Evolutionary conservation across 2,113 vertebrate genomes (phyloP).

Genomic region (Etheostoma cragini): DNA sequence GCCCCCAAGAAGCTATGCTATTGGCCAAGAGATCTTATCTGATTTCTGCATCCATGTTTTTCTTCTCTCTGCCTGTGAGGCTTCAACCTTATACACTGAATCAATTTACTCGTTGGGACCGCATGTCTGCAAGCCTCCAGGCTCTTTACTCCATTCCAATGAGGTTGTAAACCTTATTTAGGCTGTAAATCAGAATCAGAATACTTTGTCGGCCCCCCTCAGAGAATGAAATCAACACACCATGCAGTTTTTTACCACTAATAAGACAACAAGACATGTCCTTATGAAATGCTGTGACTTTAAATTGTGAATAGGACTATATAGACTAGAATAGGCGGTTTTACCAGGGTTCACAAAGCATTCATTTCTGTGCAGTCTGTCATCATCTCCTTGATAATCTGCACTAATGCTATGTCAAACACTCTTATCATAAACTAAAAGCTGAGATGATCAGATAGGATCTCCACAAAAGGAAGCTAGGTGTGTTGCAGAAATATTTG

Average conservation of each 20-base stretch:
- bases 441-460: slow-evolving; percentile 48
- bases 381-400: slow-evolving; percentile 44
- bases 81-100: slow-evolving; percentile 28
- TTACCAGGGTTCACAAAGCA: slow-evolving; percentile 28
- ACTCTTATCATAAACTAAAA: slow-evolving; percentile 28
- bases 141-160: slow-evolving; percentile 6
- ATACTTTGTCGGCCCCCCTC: no score
- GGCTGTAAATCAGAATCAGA: slow-evolving; percentile 24
- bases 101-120: slow-evolving; percentile 14
- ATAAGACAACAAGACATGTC: neutral
- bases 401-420: slow-evolving; percentile 47
- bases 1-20: neutral
- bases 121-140: slow-evolving; percentile 17
- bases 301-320: slow-evolving; percentile 3
- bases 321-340: neutral
- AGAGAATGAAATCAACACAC: slow-evolving; percentile 8
- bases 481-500: slow-evolving; percentile 21
- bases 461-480: slow-evolving; percentile 43
- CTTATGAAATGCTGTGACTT: slow-evolving; percentile 10
- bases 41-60: slow-evolving; percentile 10
- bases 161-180: slow-evolving; percentile 5
- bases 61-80: slow-evolving; percentile 2
- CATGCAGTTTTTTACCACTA: slow-evolving; percentile 1
- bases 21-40: slow-evolving; percentile 18
- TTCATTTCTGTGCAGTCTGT: slow-evolving; percentile 33